Evolutionary conservation across 2,888 invertebrate genomes (phyloP), one percentile per base, ranked within the genome.

Genomic region (Campoletis raptor): DNA sequence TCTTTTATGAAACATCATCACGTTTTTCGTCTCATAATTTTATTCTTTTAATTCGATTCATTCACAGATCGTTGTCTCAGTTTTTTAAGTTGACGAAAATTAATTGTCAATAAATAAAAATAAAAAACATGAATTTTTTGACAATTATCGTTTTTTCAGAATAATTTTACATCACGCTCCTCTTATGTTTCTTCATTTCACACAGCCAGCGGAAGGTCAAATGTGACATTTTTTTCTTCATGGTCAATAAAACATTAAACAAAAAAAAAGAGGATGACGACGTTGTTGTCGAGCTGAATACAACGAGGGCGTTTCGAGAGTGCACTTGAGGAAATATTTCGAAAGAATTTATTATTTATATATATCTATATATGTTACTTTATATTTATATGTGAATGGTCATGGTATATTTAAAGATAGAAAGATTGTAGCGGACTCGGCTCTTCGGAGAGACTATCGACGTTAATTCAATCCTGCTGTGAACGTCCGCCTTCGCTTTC

Each of bases 401-500:
- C 54, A 36, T 30, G 52, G 66, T 24, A 36, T 72, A 72, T 54
- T 40, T 48, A 45, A 48, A 61, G 42, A 81, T 54, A 76, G 45
- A 36, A 45, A 76, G 54, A 24, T 15, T 37, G 64, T 61, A 54
- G 70, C 36, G 70, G 45, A 76, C 81, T 21, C 64, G 21, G 15
- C 57, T 24, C 10, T 30, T 30, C 10, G 24, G 24, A 30, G 48
- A 45, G 82, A 57, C 77, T 81, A 81, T 81, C 85, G 81, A 81
- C 81, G 81, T 76, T 81, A 85, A 81, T 85, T 85, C 61, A 77
- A 81, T 85, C 81, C 85, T 37, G 85, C 81, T 81, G 76, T 30
- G 85, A 69, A 48, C 81, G 81, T 81, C 85, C 81, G 76, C 85
- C 77, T 45, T 81, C 70, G 64, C 76, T 76, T 72, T 70, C 64